These are phyloP conservation scores for Cervus canadensis DNA, from an alignment of 2,113 vertebrate species.

Conservation along the genomic window DNA sequence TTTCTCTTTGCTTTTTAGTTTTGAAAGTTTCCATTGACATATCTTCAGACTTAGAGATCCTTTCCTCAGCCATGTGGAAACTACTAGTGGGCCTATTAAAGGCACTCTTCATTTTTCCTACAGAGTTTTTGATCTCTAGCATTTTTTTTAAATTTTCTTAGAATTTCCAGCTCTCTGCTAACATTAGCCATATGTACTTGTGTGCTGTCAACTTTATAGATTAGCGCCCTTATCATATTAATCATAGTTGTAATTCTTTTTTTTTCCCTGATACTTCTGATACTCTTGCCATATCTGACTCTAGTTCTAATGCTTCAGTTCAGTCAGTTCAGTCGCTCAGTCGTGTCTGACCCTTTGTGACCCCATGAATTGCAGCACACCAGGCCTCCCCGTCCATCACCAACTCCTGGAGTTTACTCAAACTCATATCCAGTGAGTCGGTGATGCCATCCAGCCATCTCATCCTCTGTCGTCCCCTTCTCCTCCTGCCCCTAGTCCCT, in stretches of 20 bases:
- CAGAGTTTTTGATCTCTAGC: too few species aligned
- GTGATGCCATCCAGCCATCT: not conserved
- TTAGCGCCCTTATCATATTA: too few species aligned
- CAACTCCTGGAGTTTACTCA: not conserved
- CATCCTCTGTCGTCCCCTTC: not conserved
- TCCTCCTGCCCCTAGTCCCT: not conserved
- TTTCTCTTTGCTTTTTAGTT: not conserved
- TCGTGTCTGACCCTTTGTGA: not conserved
- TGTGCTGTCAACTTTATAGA: too few species aligned
- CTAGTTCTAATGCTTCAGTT: too few species aligned
- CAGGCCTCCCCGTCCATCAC: not conserved
- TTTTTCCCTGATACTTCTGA: too few species aligned
- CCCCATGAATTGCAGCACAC: not conserved
- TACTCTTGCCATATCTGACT: too few species aligned
- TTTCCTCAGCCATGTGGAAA: not conserved
- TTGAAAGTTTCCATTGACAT: not conserved
- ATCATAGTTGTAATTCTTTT: too few species aligned
- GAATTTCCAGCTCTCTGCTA: too few species aligned
- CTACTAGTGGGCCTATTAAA: not conserved
- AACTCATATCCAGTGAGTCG: not conserved
- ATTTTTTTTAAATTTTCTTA: too few species aligned
- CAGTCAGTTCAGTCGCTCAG: too few species aligned
- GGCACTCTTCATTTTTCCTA: not conserved
- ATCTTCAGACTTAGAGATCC: not conserved
- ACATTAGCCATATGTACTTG: too few species aligned